These are phyloP conservation scores for Nineta flava DNA, from an alignment of 2,888 invertebrate genomes.

Conservation along the genomic window DNA sequence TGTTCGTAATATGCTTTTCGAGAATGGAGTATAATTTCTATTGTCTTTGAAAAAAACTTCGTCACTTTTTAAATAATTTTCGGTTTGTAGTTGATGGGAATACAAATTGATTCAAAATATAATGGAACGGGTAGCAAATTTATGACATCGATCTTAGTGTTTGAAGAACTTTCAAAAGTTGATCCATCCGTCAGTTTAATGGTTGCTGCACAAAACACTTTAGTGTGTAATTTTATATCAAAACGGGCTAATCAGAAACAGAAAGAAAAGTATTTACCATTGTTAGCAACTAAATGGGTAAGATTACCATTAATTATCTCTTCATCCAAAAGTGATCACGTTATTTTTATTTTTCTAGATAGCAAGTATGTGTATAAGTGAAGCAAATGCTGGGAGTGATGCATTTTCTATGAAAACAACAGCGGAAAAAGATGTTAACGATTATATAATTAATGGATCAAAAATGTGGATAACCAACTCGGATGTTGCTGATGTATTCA, in stretches of 20 bases:
- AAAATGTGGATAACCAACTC: slow-evolving; percentile 99
- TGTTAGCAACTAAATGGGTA: slow-evolving; percentile 70
- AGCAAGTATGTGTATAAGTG: slow-evolving; percentile 86
- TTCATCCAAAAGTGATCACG: too few relatives aligned
- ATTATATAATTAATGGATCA: slow-evolving; percentile 80
- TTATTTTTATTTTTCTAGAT: slow-evolving; percentile 40
- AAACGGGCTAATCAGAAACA: slow-evolving; percentile 77
- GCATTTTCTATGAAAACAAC: slow-evolving; percentile 88
- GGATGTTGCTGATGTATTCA: slow-evolving; percentile 79
- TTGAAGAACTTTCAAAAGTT: slow-evolving; percentile 87
- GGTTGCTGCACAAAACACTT: slow-evolving; percentile 90
- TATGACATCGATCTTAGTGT: slow-evolving; percentile 73
- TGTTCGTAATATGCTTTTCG: slow-evolving; percentile 65
- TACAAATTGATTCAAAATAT: slow-evolving; percentile 76
- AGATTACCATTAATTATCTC: too few relatives aligned
- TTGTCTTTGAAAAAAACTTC: too few relatives aligned
- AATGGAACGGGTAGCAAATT: slow-evolving; percentile 84
- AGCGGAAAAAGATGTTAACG: slow-evolving; percentile 76
- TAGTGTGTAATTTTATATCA: slow-evolving; percentile 71
- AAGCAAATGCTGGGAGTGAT: slow-evolving; percentile 83
- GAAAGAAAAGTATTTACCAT: slow-evolving; percentile 77
- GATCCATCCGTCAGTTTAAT: slow-evolving; percentile 79
- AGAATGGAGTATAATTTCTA: slow-evolving; percentile 61
- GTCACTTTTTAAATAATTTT: too few relatives aligned
- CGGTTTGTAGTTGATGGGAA: slow-evolving; percentile 57